Evolutionary conservation across 2,888 invertebrate genomes (phyloP).

Genomic region (Harpagoxenus sublaevis): DNA sequence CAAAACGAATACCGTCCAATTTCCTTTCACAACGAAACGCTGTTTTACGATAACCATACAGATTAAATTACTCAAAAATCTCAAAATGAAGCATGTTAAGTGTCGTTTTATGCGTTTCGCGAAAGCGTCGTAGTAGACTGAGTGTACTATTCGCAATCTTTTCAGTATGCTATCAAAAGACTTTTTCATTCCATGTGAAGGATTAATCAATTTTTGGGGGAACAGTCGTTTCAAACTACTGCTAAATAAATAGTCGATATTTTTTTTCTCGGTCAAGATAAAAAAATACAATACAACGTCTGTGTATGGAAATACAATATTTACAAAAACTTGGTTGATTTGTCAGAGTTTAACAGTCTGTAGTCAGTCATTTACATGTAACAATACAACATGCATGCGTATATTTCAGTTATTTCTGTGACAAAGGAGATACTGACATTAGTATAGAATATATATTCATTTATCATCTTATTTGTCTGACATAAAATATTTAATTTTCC

Average conservation of each 20-base stretch:
- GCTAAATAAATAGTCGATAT: background rate
- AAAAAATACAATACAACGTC: constrained; percentile 13
- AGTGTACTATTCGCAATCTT: background rate
- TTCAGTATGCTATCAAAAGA: constrained; percentile 18
- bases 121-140: no score
- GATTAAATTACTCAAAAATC: background rate
- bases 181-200: background rate
- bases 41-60: background rate
- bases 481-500: constrained; percentile 6
- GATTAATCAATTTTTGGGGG: constrained; percentile 23
- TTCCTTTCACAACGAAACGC: background rate
- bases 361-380: background rate
- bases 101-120: background rate
- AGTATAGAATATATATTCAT: constrained; percentile 2
- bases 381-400: background rate
- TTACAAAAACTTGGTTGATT: constrained; percentile 11
- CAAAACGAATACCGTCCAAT: background rate
- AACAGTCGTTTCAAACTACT: background rate
- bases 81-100: background rate
- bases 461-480: background rate
- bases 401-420: background rate
- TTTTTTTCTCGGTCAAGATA: background rate
- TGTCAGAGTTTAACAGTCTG: constrained; percentile 3
- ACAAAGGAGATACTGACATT: constrained; percentile 11
- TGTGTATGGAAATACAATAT: background rate